Evolutionary conservation across 2,888 invertebrate species (phyloP).

Genomic region (Macaria liturata): DNA sequence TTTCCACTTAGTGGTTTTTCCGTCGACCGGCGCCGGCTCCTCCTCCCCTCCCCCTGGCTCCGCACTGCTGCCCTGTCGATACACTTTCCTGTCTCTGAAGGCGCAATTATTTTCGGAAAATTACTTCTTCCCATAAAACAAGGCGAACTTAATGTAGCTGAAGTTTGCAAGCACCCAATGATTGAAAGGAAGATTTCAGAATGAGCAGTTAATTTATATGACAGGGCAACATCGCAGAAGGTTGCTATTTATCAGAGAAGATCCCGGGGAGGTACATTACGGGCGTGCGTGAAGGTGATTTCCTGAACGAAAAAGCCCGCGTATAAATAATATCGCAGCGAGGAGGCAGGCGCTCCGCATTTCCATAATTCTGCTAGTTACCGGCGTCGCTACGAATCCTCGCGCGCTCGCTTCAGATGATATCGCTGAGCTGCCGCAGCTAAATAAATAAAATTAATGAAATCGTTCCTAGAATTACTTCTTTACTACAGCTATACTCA

Average conservation of each 20-base stretch:
- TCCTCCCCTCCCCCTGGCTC: constrained; percentile 22
- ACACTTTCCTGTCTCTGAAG: constrained; percentile 37
- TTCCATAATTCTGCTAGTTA: constrained; percentile 75
- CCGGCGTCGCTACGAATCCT: constrained; percentile 37
- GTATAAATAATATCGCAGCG: constrained; percentile 53
- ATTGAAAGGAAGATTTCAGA: constrained; percentile 40
- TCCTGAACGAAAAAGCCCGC: constrained; percentile 50
- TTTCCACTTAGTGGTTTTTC: constrained; percentile 60
- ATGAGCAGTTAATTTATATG: constrained; percentile 36
- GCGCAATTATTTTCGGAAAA: constrained; percentile 37
- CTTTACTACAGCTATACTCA: constrained; percentile 6
- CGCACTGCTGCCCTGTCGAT: constrained; percentile 35
- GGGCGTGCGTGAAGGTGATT: constrained; percentile 48
- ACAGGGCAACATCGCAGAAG: constrained; percentile 40
- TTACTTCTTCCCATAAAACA: constrained; percentile 18
- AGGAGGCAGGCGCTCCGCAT: constrained; percentile 47
- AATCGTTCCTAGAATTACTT: too few species aligned
- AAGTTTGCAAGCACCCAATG: constrained; percentile 20
- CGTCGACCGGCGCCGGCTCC: constrained; percentile 43
- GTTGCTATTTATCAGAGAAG: constrained; percentile 50
- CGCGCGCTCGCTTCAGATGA: constrained; percentile 44
- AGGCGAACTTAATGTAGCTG: constrained; percentile 4
- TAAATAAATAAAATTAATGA: constrained; percentile 54
- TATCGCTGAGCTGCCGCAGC: constrained; percentile 52
- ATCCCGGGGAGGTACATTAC: constrained; percentile 44